Base-by-base conservation (phyloP, 2,797 vertebrate species). In the Acridotheres tristis region DNA sequence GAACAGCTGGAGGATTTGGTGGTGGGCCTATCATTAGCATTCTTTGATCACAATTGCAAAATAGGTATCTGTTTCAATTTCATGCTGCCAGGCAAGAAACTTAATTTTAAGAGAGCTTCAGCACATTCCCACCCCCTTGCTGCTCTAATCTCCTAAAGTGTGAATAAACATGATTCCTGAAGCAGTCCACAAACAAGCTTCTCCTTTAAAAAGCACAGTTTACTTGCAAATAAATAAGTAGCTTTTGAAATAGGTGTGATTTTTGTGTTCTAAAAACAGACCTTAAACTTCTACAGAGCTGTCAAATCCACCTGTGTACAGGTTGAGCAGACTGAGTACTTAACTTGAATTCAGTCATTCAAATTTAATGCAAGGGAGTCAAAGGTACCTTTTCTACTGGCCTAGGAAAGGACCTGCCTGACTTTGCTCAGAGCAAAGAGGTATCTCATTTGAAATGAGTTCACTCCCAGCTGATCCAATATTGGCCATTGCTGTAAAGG, bases 31-130 rank as follows among this genome's bases (percentile, higher is more conserved):
- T 88, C 62, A 9, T 85, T 87, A 53, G 38, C 19, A 26, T 93
- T 88, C n/a, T 85, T 91, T 86, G 34, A 36, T 63, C 68, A 62
- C 62, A 79, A 20, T 88, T 92, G 67, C 71, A 93, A 85, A 90
- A 57, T 81, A 69, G 78, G 18, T 84, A 13, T 85, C 55, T 86
- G 43, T 82, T 90, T 93, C 32, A 13, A 21, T 80, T 92, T 73
- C 13, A 2, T 18, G 66, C 88, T 93, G 67, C 54, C 48, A 81
- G 80, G 68, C 50, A 80, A 82, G 90, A 88, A 75, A 89, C 66
- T 90, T 78, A 80, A 48, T 78, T 43, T 93, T 73, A 32, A 81
- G 58, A 38, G 61, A 32, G 38, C 67, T 87, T 55, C 45, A 80
- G 36, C 55, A 55, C 29, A 6, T 94, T 94, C 48, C 68, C 34